Conservation (phyloP, 1,140 invertebrate species). For the Anoplophora glabripennis region DNA sequence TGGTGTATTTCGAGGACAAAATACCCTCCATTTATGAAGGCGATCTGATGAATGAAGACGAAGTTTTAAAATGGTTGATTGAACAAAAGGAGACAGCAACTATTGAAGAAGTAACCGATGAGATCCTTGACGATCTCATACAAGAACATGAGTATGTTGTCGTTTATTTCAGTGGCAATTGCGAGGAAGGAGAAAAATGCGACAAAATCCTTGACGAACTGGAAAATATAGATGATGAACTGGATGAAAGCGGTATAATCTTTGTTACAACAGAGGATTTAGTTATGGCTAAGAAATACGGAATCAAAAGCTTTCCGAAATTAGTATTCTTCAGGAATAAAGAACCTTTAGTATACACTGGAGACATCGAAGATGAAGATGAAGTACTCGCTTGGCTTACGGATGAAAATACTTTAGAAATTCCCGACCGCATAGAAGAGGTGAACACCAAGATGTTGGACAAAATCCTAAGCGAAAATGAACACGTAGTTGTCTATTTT, state of each 20-base stretch:
- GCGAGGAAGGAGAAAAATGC: constrained; percentile 82
- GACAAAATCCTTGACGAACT: constrained; percentile 81
- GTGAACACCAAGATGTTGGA: constrained; percentile 90
- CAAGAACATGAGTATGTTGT: constrained; percentile 91
- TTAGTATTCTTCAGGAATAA: constrained; percentile 90
- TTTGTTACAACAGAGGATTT: constrained; percentile 90
- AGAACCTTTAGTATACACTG: constrained; percentile 68
- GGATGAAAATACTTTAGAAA: constrained; percentile 86
- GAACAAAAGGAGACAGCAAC: constrained; percentile 88
- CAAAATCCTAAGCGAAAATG: constrained; percentile 83
- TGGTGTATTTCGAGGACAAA: constrained; percentile 90
- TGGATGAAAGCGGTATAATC: constrained; percentile 89
- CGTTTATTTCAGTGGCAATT: constrained; percentile 88
- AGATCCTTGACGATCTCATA: constrained; percentile 83
- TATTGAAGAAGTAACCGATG: constrained; percentile 92
- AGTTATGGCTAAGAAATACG: constrained; percentile 77
- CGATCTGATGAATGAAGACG: constrained; percentile 87
- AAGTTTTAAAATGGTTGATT: constrained; percentile 86
- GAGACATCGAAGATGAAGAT: constrained; percentile 87
- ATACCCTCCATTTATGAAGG: constrained; percentile 90
- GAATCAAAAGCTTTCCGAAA: constrained; percentile 79
- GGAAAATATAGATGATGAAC: constrained; percentile 90
- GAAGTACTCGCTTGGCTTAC: constrained; percentile 88
- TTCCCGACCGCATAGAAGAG: constrained; percentile 91
- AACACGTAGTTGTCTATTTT: constrained; percentile 89